Conservation (phyloP, 2,888 invertebrate species). For the Drosophila prostipennis region DNA sequence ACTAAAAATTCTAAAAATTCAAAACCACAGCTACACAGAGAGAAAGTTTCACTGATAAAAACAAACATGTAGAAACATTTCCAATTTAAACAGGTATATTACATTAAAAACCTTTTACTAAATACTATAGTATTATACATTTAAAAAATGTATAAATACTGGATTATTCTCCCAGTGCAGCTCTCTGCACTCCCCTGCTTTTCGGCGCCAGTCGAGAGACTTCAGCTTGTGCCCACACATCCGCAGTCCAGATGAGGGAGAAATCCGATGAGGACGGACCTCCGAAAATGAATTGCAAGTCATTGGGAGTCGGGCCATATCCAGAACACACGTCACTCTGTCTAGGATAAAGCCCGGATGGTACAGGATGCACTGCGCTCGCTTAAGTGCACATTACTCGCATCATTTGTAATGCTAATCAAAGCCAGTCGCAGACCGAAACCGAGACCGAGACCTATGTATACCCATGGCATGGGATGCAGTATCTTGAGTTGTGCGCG, state of each 20-base stretch:
- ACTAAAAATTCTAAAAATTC: too few relatives aligned
- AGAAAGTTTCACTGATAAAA: too few relatives aligned
- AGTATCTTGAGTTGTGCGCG: conserved; percentile 78
- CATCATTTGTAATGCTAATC: conserved; percentile 79
- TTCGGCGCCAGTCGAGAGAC: conserved; percentile 46
- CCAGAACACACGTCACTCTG: conserved; percentile 80
- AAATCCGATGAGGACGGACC: conserved; percentile 19
- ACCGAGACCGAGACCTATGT: too few relatives aligned
- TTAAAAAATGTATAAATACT: too few relatives aligned
- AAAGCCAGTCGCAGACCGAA: conserved; percentile 53
- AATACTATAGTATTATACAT: not conserved
- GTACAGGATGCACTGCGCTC: conserved; percentile 62
- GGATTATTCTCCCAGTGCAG: not conserved
- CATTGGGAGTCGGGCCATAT: conserved; percentile 69
- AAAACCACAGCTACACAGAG: too few relatives aligned
- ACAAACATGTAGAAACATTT: too few relatives aligned
- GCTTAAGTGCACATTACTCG: conserved; percentile 79
- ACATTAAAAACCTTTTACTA: too few relatives aligned
- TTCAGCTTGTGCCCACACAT: conserved; percentile 65
- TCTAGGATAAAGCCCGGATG: conserved; percentile 70
- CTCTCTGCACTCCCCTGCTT: conserved; percentile 7
- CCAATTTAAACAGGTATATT: too few relatives aligned
- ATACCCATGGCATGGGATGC: conserved; percentile 6
- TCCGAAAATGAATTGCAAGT: conserved; percentile 78
- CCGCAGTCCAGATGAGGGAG: conserved; percentile 37